Percentiles rank a stretch among this genome's conserved stretches.
Evolutionary conservation across 2,113 vertebrate genomes (phyloP).

Genomic region (Xiphophorus maculatus): DNA sequence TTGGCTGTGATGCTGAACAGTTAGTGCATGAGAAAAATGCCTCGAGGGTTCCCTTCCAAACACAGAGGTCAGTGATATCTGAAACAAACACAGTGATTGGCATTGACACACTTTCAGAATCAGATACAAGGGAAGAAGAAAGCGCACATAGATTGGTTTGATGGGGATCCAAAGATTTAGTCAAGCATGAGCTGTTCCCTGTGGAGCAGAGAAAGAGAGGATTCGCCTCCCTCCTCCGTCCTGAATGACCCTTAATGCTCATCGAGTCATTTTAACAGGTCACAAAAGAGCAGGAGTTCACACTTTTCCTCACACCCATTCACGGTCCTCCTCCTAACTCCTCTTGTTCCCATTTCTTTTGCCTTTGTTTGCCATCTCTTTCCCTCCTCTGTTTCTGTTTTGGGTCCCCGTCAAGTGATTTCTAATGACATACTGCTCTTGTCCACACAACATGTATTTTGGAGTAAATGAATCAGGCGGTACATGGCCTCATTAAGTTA

Average conservation of each 20-base stretch:
- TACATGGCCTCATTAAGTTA: constrained; percentile 67
- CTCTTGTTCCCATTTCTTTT: constrained; percentile 17
- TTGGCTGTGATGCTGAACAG: constrained; percentile 43
- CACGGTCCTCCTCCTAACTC: constrained; percentile 9
- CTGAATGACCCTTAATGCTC: constrained; percentile 67
- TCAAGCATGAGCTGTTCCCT: constrained; percentile 58
- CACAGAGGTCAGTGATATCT: constrained; percentile 60
- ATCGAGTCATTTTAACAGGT: constrained; percentile 63
- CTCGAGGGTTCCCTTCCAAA: constrained; percentile 42
- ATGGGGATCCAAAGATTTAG: constrained; percentile 50
- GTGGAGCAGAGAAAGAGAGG: constrained; percentile 45
- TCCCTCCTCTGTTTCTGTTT: constrained; percentile 44
- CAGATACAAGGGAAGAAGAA: constrained; percentile 63
- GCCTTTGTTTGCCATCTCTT: constrained; percentile 28
- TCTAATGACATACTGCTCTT: constrained; percentile 66
- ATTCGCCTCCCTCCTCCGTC: constrained; percentile 56
- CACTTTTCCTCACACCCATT: constrained; percentile 44
- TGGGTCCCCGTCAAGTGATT: constrained; percentile 61
- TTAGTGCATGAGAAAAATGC: constrained; percentile 46
- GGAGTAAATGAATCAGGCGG: constrained; percentile 66
- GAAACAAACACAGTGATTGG: constrained; percentile 66
- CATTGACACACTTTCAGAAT: constrained; percentile 68
- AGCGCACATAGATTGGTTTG: constrained; percentile 62
- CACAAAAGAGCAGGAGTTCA: constrained; percentile 70
- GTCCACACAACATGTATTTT: constrained; percentile 63